phyloP scores from a whole-genome alignment of 2,797 vertebrate genomes.

The Gymnothorax javanicus region DNA sequence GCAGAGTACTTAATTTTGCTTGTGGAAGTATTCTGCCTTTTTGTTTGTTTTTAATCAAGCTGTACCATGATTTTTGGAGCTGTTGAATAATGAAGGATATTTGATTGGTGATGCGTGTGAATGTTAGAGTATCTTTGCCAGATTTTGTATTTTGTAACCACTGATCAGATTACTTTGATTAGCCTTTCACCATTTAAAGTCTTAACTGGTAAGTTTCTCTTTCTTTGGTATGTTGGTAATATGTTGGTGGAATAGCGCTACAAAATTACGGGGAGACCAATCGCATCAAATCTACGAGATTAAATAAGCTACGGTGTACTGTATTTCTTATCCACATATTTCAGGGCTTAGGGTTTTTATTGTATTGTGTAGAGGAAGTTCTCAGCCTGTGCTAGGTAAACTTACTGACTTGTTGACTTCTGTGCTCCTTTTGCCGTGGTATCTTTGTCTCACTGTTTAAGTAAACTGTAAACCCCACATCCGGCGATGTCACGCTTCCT shows the following conservation, averaged over 20 bases:
- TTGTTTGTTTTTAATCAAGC: not conserved
- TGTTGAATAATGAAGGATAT: not conserved
- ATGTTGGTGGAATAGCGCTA: not conserved
- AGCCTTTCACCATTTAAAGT: constrained; percentile 16
- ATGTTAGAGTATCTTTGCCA: not conserved
- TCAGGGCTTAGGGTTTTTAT: not conserved
- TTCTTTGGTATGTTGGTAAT: constrained; percentile 4
- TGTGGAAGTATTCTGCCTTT: constrained; percentile 3
- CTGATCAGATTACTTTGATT: not conserved
- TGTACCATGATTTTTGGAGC: not conserved
- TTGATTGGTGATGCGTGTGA: constrained; percentile 10
- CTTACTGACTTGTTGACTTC: not conserved
- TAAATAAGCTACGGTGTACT: not conserved
- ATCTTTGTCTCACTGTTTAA: not conserved
- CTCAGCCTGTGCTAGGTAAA: not conserved
- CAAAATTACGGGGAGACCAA: not conserved
- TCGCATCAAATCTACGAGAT: not conserved
- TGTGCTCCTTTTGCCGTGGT: not conserved
- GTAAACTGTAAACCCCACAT: not conserved
- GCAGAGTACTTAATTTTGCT: not conserved
- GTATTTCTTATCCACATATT: not conserved
- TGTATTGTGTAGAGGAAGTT: not conserved
- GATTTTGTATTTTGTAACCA: not conserved
- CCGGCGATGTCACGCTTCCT: not conserved
- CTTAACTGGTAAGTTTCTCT: not conserved